These are phyloP conservation scores for Lepidocyrtoides sp. DNA, from an alignment of 2,888 invertebrate species.

Conservation along the genomic window DNA sequence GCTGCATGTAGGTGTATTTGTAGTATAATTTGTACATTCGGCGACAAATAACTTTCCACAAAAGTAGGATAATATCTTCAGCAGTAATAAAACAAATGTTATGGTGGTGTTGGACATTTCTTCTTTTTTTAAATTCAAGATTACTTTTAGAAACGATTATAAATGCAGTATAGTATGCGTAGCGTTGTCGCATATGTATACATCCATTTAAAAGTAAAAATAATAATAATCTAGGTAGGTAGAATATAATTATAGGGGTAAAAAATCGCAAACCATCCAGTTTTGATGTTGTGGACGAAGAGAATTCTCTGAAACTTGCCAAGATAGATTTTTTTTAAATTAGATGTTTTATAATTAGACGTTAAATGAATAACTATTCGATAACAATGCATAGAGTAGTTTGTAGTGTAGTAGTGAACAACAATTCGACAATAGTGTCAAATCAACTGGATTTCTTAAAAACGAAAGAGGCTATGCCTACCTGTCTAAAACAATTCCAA, in stretches of 20 bases:
- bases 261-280: slow-evolving; percentile 28
- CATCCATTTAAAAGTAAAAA: too few species aligned
- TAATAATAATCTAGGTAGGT: background rate
- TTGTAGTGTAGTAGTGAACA: background rate
- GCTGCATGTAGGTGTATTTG: too few species aligned
- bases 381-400: too few species aligned
- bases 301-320: slow-evolving; percentile 14
- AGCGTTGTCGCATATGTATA: background rate
- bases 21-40: too few species aligned
- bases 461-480: too few species aligned
- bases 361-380: too few species aligned
- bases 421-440: background rate
- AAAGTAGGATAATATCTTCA: background rate
- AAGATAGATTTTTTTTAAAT: slow-evolving; percentile 14
- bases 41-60: background rate
- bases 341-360: background rate
- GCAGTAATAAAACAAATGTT: background rate
- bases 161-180: slow-evolving; percentile 6
- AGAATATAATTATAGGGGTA: background rate
- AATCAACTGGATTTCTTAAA: too few species aligned
- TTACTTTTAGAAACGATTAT: too few species aligned
- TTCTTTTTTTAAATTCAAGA: too few species aligned
- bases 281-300: background rate
- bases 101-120: background rate
- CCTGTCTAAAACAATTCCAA: too few species aligned